Percentiles rank a stretch among this genome's conserved stretches.
Evolutionary conservation across 1,140 invertebrate species (phyloP).

Genomic region (Drosophila tropicalis): DNA sequence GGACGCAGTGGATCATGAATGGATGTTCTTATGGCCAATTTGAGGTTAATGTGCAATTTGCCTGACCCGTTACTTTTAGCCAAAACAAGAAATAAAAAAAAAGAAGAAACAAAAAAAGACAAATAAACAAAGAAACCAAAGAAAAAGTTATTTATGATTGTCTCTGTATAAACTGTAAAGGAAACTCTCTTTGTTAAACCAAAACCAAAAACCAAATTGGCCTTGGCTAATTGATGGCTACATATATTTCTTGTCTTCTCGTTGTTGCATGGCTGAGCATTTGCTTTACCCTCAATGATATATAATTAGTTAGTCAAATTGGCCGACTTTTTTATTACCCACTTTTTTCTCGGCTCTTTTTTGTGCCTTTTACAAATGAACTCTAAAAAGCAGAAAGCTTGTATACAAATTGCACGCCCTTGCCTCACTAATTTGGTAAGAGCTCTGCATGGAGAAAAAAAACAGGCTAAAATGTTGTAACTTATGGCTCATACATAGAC

Average conservation of each 20-base stretch:
- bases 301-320: constrained; percentile 68
- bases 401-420: constrained; percentile 56
- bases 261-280: constrained; percentile 40
- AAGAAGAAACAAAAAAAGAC: neutral
- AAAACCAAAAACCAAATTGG: constrained; percentile 34
- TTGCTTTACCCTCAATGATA: constrained; percentile 56
- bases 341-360: constrained; percentile 1
- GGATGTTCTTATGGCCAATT: constrained; percentile 49
- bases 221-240: constrained; percentile 56
- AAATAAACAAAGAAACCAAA: neutral
- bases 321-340: constrained; percentile 25
- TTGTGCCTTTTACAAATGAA: constrained; percentile 32
- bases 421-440: constrained; percentile 64
- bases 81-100: neutral
- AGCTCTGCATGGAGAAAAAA: constrained; percentile 29
- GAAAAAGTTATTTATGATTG: constrained; percentile 32
- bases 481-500: constrained; percentile 45
- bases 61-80: constrained; percentile 7
- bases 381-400: constrained; percentile 25
- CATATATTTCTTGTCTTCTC: constrained; percentile 29
- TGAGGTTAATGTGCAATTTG: constrained; percentile 61
- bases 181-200: neutral
- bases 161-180: constrained; percentile 22
- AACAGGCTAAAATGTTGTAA: constrained; percentile 41
- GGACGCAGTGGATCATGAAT: neutral